Base-by-base conservation (phyloP, 2,797 vertebrate species). In the Argya squamiceps region DNA sequence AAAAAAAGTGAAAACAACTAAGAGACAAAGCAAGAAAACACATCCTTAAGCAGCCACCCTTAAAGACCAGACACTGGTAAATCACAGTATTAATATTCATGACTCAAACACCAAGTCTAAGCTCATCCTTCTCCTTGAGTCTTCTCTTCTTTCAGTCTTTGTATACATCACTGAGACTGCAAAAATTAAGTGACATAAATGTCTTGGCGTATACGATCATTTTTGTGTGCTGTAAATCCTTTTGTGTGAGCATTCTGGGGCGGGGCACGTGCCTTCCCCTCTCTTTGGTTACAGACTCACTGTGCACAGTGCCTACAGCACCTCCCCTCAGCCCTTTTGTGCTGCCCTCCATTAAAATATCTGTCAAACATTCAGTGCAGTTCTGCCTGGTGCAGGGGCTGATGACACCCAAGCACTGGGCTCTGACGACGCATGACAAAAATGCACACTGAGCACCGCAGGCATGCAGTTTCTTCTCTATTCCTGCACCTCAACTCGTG, bases 231-330 rank as follows among this genome's bases (percentile, higher is more conserved):
- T 49, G 29, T 12, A 49, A 53, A 70, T 27, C 23, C 19, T 81
- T 56, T 46, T 58, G 19, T 59, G 3, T 2, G n/a, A 46, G 14
- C 6, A 30, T 23, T 63, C 62, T 23, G 46, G 41, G 59, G 73
- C 2, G 0, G 20, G 50, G 58, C 0, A 5, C 0, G 0, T 0
- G 1, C 19, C 26, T 74, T 62, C 30, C 41, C 41, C 62, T 80
- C 27, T 29, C 37, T 69, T 21, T 29, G 39, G 30, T 11, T 77
- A 56, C 41, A 52, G 32, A 29, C 34, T 22, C 23, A 3, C 16
- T n/a, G 36, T n/a, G 23, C 16, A 9, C 5, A 29, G 6, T 0
- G 15, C 37, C 84, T 56, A 10, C 24, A 56, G 73, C 32, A 39
- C 29, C 34, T 71, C 53, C 65, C 27, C 18, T 12, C 49, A 55